Evolutionary conservation across 1,140 invertebrate genomes (phyloP).

Genomic region (Sminthurides bifidus): DNA sequence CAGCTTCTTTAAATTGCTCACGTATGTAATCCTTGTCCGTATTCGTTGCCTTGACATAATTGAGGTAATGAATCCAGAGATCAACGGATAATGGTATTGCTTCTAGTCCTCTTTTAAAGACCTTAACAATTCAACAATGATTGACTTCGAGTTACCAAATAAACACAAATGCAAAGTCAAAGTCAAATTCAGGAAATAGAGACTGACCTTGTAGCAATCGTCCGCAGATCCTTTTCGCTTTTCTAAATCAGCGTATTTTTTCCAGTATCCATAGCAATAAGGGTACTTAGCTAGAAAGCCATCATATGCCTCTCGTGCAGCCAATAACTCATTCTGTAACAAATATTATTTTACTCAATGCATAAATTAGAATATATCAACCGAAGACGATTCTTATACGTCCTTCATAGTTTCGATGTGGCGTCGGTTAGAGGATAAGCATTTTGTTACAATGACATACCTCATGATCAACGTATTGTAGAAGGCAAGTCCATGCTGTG

Average conservation of each 20-base stretch:
- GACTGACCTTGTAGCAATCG: constrained; percentile 82
- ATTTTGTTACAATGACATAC: constrained; percentile 42
- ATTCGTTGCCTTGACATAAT: constrained; percentile 64
- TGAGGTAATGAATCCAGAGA: constrained; percentile 93
- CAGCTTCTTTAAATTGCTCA: constrained; percentile 71
- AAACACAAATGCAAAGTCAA: too few relatives aligned
- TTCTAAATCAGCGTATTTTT: constrained; percentile 94
- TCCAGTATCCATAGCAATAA: constrained; percentile 98
- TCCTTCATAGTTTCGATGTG: too few relatives aligned
- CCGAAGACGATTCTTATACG: too few relatives aligned
- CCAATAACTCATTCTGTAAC: constrained; percentile 76
- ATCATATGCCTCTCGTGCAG: constrained; percentile 84
- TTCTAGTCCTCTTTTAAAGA: constrained; percentile 86
- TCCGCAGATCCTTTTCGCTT: constrained; percentile 81
- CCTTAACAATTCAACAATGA: too few relatives aligned
- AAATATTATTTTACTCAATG: background rate
- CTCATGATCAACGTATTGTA: constrained; percentile 95
- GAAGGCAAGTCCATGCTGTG: constrained; percentile 89
- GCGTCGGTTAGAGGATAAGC: background rate
- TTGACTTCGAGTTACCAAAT: too few relatives aligned
- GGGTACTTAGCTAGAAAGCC: constrained; percentile 87
- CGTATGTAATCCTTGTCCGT: constrained; percentile 65
- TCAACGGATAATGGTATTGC: constrained; percentile 96
- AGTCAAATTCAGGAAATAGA: too few relatives aligned
- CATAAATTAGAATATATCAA: too few relatives aligned